A percentile compares a stretch with the other conserved stretches of the same genome.
These are phyloP conservation scores for Empidonax traillii DNA, from an alignment of 2,113 vertebrate genomes.

Conservation along the genomic window DNA sequence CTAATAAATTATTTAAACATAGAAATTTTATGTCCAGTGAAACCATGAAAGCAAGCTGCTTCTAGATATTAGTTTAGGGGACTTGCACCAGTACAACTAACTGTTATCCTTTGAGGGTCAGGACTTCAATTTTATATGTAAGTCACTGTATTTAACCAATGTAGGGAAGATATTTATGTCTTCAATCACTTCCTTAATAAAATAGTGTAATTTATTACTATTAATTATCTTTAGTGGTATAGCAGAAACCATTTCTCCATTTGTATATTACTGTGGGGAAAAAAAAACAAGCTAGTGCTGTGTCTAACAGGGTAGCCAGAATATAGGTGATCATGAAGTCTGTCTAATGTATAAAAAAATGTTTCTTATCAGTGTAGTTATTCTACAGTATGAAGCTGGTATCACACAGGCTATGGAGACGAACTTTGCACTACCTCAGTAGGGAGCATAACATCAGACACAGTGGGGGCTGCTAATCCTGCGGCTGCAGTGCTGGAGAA, in stretches of 20 bases:
- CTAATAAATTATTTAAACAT: not conserved
- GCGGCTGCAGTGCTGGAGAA: not conserved
- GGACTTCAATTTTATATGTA: not conserved
- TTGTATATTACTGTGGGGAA: not conserved
- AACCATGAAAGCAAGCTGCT: not conserved
- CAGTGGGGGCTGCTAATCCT: not conserved
- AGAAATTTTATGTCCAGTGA: not conserved
- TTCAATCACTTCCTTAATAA: not conserved
- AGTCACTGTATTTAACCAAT: not conserved
- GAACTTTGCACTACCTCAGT: not conserved
- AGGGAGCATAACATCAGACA: not conserved
- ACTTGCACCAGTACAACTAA: not conserved
- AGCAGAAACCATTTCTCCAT: not conserved
- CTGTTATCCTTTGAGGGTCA: not conserved
- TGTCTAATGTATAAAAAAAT: not conserved
- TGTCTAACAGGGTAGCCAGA: not conserved
- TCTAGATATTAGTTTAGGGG: not conserved
- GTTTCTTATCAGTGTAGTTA: not conserved
- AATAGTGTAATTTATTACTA: not conserved
- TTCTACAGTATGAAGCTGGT: not conserved
- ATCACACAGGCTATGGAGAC: not conserved
- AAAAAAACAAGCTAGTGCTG: not conserved
- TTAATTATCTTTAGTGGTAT: not conserved
- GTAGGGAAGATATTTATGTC: not conserved
- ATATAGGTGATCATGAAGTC: not conserved